Conservation (phyloP, 2,797 vertebrate species). For the Sebastes umbrosus region DNA sequence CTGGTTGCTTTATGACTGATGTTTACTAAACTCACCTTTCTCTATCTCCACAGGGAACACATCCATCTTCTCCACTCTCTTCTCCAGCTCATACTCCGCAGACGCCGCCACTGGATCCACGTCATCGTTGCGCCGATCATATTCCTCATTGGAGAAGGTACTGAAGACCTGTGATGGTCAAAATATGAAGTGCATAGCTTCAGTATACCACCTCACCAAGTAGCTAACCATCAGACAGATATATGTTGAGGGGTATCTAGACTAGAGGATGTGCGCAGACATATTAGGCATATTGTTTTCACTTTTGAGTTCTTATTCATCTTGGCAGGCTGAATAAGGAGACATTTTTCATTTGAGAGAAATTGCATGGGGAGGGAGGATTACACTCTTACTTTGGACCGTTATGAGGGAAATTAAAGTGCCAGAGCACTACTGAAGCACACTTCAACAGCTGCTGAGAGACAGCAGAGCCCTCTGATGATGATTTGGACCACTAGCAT, state of each 20-base stretch:
- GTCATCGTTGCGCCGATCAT: slow-evolving; percentile 93
- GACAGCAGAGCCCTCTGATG: not conserved
- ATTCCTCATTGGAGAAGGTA: slow-evolving; percentile 94
- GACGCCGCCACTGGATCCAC: slow-evolving; percentile 94
- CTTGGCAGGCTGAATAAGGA: slow-evolving; percentile 3
- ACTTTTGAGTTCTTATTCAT: slow-evolving; percentile 7
- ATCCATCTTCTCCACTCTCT: slow-evolving; percentile 96
- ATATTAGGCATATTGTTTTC: not conserved
- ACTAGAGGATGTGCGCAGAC: not conserved
- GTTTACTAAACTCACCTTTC: slow-evolving; percentile 70
- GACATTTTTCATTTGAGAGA: slow-evolving; percentile 13
- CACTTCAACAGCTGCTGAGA: slow-evolving; percentile 9
- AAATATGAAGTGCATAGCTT: slow-evolving; percentile 14
- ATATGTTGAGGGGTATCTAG: not conserved
- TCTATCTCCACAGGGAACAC: slow-evolving; percentile 94
- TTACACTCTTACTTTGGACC: not conserved
- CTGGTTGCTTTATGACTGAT: not conserved
- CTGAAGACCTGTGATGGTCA: slow-evolving; percentile 85
- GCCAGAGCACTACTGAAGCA: not conserved
- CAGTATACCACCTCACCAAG: not conserved
- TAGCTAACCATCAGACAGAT: not conserved
- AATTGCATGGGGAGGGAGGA: not conserved
- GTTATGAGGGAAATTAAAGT: not conserved
- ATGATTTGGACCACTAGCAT: slow-evolving; percentile 12
- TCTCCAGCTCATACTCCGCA: slow-evolving; percentile 94